Percentiles rank a stretch among this genome's conserved stretches.
Conservation (phyloP, 2,797 vertebrate species). For the Oceanodroma leucorhoa region DNA sequence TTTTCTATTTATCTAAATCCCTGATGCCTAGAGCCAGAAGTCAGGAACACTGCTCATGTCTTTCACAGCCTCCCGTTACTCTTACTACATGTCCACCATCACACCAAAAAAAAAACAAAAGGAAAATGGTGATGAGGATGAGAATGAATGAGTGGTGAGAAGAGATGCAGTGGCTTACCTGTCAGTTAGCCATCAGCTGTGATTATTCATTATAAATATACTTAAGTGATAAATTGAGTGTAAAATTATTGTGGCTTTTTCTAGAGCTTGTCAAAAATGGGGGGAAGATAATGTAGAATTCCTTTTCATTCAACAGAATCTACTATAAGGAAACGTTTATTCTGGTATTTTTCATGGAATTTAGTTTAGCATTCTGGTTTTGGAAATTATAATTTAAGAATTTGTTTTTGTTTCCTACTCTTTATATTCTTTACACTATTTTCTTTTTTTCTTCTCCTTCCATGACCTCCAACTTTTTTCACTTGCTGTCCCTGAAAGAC, state of each 20-base stretch:
- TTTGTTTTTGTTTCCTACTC: neutral
- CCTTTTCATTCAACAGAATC: neutral
- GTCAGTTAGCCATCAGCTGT: neutral
- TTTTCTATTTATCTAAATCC: neutral
- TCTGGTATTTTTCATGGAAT: neutral
- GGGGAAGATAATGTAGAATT: neutral
- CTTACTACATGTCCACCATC: neutral
- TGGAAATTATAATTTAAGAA: neutral
- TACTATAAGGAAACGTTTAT: neutral
- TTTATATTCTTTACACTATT: neutral
- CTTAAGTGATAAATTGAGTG: neutral
- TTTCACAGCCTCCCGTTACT: neutral
- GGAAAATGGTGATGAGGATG: neutral
- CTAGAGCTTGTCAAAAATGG: neutral
- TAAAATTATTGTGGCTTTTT: slow-evolving; percentile 19
- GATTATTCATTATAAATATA: neutral
- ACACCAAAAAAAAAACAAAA: neutral
- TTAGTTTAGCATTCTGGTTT: neutral
- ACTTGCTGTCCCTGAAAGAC: neutral
- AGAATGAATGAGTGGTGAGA: neutral
- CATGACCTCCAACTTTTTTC: neutral
- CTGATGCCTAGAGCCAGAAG: neutral
- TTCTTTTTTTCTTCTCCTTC: neutral
- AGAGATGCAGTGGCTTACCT: neutral
- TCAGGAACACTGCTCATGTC: neutral